Evolutionary conservation across 2,888 invertebrate species (phyloP).

Genomic region (Drosophila maculinotata): DNA sequence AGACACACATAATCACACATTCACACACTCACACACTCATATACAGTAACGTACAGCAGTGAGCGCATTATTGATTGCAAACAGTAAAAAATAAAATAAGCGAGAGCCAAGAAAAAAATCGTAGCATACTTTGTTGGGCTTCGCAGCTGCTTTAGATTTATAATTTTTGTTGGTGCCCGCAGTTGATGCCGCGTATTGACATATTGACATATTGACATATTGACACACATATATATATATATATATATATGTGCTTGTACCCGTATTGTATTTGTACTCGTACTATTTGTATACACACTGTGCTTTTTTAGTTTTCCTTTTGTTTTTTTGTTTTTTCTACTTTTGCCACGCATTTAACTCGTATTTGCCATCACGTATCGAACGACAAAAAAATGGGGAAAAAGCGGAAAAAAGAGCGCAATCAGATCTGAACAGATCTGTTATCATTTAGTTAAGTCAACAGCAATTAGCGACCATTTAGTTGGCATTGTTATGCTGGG

Average conservation of each 20-base stretch:
- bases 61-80: conserved; percentile 59
- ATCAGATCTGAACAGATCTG: conserved; percentile 20
- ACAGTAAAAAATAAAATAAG: conserved; percentile 54
- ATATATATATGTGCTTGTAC: conserved; percentile 12
- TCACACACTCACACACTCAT: not conserved
- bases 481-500: conserved; percentile 11
- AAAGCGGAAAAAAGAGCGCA: conserved; percentile 3
- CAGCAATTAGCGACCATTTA: conserved; percentile 55
- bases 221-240: conserved; percentile 2
- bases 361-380: conserved; percentile 29
- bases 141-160: conserved; percentile 59
- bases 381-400: not conserved
- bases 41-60: conserved; percentile 37
- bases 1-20: not conserved
- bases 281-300: conserved; percentile 1
- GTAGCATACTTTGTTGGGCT: conserved; percentile 79
- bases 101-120: conserved; percentile 29
- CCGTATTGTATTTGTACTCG: conserved; percentile 8
- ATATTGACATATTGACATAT: conserved; percentile 25
- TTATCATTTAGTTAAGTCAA: conserved; percentile 38
- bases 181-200: conserved; percentile 42
- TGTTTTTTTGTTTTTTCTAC: conserved; percentile 3
- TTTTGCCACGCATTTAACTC: conserved; percentile 33
- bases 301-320: conserved; percentile 1
- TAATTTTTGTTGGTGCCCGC: conserved; percentile 37